Evolutionary conservation across 2,797 vertebrate genomes (phyloP), one percentile per base, ranked within the genome.

Genomic region (Triplophysa yarkandensis): DNA sequence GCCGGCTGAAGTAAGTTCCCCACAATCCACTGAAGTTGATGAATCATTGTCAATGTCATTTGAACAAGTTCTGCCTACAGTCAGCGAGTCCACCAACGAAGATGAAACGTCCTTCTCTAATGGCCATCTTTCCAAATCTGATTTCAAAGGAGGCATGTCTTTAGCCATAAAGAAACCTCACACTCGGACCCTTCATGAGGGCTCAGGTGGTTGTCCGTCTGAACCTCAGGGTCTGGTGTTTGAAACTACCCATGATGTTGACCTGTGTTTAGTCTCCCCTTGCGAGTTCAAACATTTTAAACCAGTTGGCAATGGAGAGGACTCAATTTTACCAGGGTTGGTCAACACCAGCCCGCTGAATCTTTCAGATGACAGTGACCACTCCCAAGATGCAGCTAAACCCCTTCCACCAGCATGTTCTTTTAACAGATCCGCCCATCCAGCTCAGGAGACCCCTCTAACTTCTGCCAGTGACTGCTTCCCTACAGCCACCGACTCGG

Each of bases 211-310:
- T 6, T 88, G 85, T 6, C 85, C 89, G 0, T 74, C 80, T 0
- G 84, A 85, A 0, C 86, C 90, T 0, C 89, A 83, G 9, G 78
- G 85, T 2, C 83, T 89, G 23, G 90, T 92, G 14, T 91, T 95
- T 0, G 92, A 93, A 0, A 79, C 86, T 0, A 89, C 93, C 2
- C 95, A 97, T 0, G 95, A 98, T 0, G 96, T 98, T 73, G 97
- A 98, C 82, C 88, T 98, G 5, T 98, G 97, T 80, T 86, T 98
- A 68, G 96, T 98, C 78, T 98, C 97, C 0, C 97, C 97, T 2
- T 98, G 96, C 0, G 96, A 98, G 87, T 98, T 98, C 44, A 95
- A 96, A 78, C 97, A 98, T 80, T 94, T 94, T 74, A 98, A 96
- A 81, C 85, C 88, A 0, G 68, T 67, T 25, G 79, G 77, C 19